These are phyloP conservation scores for Polymixis lichenea DNA, from an alignment of 2,888 invertebrate genomes.

Conservation along the genomic window DNA sequence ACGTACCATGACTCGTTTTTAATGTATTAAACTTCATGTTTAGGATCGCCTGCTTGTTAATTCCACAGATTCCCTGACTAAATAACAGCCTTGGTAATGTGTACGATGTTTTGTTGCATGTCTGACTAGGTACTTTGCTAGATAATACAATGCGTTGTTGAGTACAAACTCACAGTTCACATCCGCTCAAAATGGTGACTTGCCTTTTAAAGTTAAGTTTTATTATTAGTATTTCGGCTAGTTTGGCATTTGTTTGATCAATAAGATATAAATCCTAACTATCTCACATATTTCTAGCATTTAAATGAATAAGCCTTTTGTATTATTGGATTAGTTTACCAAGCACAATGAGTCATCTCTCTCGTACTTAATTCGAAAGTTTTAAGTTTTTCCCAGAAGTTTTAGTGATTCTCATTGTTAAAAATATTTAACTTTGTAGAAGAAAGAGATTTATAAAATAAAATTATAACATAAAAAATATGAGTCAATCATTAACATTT, in stretches of 20 bases:
- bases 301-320: slow-evolving; percentile 11
- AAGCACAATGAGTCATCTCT: slow-evolving; percentile 68
- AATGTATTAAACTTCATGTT: slow-evolving; percentile 81
- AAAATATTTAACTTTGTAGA: slow-evolving; percentile 1
- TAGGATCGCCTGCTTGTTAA: slow-evolving; percentile 70
- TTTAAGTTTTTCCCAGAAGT: slow-evolving; percentile 23
- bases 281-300: slow-evolving; percentile 25
- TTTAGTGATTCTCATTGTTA: slow-evolving; percentile 10
- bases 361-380: slow-evolving; percentile 38
- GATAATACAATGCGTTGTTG: slow-evolving; percentile 86
- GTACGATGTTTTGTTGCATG: slow-evolving; percentile 75
- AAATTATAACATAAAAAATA: slow-evolving; percentile 1
- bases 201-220: slow-evolving; percentile 80
- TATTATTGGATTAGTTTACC: slow-evolving; percentile 52
- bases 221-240: slow-evolving; percentile 57
- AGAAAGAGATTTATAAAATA: not conserved
- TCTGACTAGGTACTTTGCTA: slow-evolving; percentile 71
- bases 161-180: slow-evolving; percentile 80
- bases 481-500: slow-evolving; percentile 9
- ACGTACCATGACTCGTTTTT: slow-evolving; percentile 83
- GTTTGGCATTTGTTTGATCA: slow-evolving; percentile 45
- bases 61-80: slow-evolving; percentile 73
- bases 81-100: slow-evolving; percentile 73
- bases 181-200: slow-evolving; percentile 93
- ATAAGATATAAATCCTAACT: slow-evolving; percentile 11